phyloP scores from a whole-genome alignment of 2,797 vertebrate species.

The Gorsachius magnificus region DNA sequence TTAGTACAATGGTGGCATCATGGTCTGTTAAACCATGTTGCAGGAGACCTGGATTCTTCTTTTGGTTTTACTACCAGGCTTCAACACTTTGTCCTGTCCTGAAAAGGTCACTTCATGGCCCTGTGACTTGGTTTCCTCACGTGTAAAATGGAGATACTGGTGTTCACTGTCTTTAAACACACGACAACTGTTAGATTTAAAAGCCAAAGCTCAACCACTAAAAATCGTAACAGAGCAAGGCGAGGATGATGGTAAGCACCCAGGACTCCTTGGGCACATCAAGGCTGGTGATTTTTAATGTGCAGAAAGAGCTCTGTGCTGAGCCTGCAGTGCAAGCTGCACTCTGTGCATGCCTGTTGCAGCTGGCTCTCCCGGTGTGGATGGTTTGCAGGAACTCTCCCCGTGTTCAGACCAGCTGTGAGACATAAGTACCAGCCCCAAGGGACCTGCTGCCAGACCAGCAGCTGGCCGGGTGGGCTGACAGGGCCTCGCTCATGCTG shows the following conservation, averaged over 20 bases:
- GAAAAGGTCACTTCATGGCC: not conserved
- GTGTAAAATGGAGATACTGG: not conserved
- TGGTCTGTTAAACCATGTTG: not conserved
- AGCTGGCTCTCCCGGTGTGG: rapidly evolving
- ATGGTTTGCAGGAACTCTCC: not conserved
- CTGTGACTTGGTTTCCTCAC: not conserved
- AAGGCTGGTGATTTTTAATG: not conserved
- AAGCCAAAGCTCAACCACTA: not conserved
- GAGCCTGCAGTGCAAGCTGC: not conserved
- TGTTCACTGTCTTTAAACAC: not conserved
- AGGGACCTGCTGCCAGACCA: not conserved
- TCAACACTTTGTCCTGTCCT: not conserved
- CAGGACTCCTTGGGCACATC: rapidly evolving
- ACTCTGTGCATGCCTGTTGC: not conserved
- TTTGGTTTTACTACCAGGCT: not conserved
- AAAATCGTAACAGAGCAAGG: not conserved
- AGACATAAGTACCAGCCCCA: rapidly evolving
- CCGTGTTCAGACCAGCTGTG: rapidly evolving
- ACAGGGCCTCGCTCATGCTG: rapidly evolving
- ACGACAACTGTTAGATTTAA: not conserved
- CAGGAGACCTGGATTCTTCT: not conserved
- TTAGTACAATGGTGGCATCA: rapidly evolving
- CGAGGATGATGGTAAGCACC: not conserved
- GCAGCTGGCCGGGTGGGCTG: not conserved
- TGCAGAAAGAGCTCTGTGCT: not conserved